These are phyloP conservation scores for Cheilosia variabilis DNA, from an alignment of 2,888 invertebrate species.

Conservation along the genomic window DNA sequence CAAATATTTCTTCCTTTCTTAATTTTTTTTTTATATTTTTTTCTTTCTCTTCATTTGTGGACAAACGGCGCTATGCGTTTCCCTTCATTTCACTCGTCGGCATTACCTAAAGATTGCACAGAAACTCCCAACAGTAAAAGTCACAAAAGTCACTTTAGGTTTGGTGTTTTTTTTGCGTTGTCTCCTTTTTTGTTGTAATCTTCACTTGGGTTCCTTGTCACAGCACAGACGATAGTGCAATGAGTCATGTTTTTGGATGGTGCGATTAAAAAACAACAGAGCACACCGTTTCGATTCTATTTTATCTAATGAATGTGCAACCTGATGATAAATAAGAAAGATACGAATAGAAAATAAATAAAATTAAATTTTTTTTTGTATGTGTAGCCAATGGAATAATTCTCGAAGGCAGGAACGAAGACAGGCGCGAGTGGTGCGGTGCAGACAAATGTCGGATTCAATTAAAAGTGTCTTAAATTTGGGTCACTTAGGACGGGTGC, in stretches of 20 bases:
- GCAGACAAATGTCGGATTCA: slow-evolving; percentile 48
- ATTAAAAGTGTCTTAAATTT: slow-evolving; percentile 65
- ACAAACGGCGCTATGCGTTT: background rate
- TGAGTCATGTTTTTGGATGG: slow-evolving; percentile 61
- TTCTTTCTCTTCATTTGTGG: slow-evolving; percentile 47
- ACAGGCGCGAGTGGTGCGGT: background rate
- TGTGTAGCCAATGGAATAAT: slow-evolving; percentile 67
- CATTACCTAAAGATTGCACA: slow-evolving; percentile 17
- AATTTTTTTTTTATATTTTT: slow-evolving; percentile 17
- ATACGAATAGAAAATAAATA: slow-evolving; percentile 41
- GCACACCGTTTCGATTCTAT: slow-evolving; percentile 37
- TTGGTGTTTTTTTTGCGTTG: slow-evolving; percentile 10
- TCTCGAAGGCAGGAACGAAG: slow-evolving; percentile 24
- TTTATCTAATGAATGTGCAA: slow-evolving; percentile 72
- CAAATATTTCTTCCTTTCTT: slow-evolving; percentile 3
- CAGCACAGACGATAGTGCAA: slow-evolving; percentile 39
- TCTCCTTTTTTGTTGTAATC: slow-evolving; percentile 39
- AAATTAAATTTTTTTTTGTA: slow-evolving; percentile 29
- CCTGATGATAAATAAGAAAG: slow-evolving; percentile 67
- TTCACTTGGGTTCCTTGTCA: slow-evolving; percentile 42
- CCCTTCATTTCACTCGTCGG: slow-evolving; percentile 13
- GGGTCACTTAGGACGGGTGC: slow-evolving; percentile 59
- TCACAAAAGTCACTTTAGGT: slow-evolving; percentile 34
- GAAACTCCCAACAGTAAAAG: slow-evolving; percentile 36
- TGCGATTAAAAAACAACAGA: slow-evolving; percentile 13